These are phyloP conservation scores for Cynopterus sphinx DNA, from an alignment of 2,797 vertebrate species.

Conservation along the genomic window DNA sequence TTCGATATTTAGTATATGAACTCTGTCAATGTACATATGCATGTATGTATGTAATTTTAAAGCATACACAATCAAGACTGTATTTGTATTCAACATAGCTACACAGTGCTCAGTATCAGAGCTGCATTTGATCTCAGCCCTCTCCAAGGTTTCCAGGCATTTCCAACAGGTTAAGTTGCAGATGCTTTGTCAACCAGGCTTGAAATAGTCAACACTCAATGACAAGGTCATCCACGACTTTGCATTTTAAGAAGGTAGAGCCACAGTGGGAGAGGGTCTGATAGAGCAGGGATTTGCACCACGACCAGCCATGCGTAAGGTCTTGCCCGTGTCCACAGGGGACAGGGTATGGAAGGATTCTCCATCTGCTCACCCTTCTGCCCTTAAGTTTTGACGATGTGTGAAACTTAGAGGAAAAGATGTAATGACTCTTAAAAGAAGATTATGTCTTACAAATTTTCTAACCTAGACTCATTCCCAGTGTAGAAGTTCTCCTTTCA, in stretches of 20 bases:
- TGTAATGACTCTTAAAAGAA: not conserved
- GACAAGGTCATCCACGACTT: not conserved
- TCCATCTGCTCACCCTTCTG: not conserved
- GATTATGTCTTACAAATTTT: not conserved
- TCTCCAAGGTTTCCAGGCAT: not conserved
- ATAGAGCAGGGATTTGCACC: not conserved
- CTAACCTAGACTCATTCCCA: not conserved
- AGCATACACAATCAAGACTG: not conserved
- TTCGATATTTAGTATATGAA: not conserved
- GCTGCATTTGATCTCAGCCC: not conserved
- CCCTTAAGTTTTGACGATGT: not conserved
- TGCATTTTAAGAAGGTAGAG: not conserved
- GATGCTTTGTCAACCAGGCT: not conserved
- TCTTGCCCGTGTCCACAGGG: not conserved
- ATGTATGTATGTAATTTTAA: not conserved
- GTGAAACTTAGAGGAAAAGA: not conserved
- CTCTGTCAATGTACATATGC: not conserved
- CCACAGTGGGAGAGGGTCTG: not conserved
- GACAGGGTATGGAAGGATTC: rapidly evolving
- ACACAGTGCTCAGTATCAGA: not conserved
- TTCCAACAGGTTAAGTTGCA: not conserved
- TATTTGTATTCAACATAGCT: not conserved
- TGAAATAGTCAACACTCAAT: not conserved
- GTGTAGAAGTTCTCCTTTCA: not conserved
- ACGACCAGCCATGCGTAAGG: not conserved